Base-by-base conservation (phyloP, 2,113 vertebrate species). In the Arothron firmamentum region DNA sequence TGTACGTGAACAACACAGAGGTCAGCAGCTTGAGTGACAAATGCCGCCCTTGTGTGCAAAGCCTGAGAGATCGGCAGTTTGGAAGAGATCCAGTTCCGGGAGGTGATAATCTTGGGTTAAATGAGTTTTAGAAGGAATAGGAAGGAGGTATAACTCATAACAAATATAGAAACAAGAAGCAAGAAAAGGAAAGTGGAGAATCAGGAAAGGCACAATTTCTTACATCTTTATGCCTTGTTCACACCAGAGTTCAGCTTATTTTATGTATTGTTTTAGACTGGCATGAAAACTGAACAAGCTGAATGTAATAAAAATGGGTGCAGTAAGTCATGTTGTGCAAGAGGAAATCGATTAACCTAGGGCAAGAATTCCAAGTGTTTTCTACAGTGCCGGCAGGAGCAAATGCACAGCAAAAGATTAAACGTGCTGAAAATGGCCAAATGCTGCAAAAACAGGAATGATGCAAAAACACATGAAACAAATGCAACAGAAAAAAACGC, bases 21-120 rank as follows among this genome's bases (percentile, higher is more conserved):
- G 13, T 5, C 1, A 25, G 28, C 34, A 43, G 19, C 15, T 41
- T 8, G 45, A 50, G 41, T 48, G 74, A 57, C 64, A 67, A 74
- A 69, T 47, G 74, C 23, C 49, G 9, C 10, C 4, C 13, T 58
- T 23, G 0, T 43, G 19, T 15, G 34, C 56, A 47, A 46, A 61
- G 65, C 52, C n/a, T 3, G 21, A 17, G 46, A 68, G 59, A 34
- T 65, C 31, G 20, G 18, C 21, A 42, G 57, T 49, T 50, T 59
- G 75, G 67, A 41, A 10, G 0, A 25, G 43, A 72, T 74, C 65
- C 63, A 64, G 56, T 9, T 56, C 47, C 55, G 58, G 50, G 59
- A 10, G 1, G 52, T 1, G n/a, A 47, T 74, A 71, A 83, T 70
- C 67, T 70, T 16, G 48, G 56, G 59, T 66, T 64, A 70, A 65